Evolutionary conservation across 2,113 vertebrate species (phyloP).

Genomic region (Puffinus mauretanicus): DNA sequence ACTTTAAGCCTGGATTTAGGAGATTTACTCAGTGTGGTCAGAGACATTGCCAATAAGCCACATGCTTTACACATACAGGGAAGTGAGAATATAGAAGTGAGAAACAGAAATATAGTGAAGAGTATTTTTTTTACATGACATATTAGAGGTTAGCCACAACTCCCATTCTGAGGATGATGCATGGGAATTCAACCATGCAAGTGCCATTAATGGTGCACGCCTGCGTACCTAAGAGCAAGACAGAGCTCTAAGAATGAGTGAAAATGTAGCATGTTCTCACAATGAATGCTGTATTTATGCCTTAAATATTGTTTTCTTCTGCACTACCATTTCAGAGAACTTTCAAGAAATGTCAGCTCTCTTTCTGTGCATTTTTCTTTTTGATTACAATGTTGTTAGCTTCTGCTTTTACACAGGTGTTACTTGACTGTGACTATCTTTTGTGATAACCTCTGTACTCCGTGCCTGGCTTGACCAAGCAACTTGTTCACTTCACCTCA

Average conservation of each 20-base stretch:
- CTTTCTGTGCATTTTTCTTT: not conserved
- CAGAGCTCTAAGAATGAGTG: not conserved
- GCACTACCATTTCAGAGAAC: not conserved
- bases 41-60: not conserved
- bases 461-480: not conserved
- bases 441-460: not conserved
- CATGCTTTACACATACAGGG: not conserved
- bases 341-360: not conserved
- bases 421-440: not conserved
- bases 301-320: slow-evolving; percentile 2
- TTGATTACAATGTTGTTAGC: not conserved
- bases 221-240: not conserved
- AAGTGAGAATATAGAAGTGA: slow-evolving; percentile 4
- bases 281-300: not conserved
- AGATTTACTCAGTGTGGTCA: not conserved
- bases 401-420: not conserved
- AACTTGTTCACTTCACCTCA: not conserved
- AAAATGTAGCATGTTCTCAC: not conserved
- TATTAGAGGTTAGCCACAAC: not conserved
- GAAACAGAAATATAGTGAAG: not conserved
- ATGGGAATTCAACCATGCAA: slow-evolving; percentile 16
- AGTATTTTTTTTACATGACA: not conserved
- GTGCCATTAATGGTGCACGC: slow-evolving; percentile 2
- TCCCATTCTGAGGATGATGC: not conserved
- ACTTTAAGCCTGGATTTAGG: not conserved